These are phyloP conservation scores for Taxidea taxus DNA, from an alignment of 2,113 vertebrate species.

Conservation along the genomic window DNA sequence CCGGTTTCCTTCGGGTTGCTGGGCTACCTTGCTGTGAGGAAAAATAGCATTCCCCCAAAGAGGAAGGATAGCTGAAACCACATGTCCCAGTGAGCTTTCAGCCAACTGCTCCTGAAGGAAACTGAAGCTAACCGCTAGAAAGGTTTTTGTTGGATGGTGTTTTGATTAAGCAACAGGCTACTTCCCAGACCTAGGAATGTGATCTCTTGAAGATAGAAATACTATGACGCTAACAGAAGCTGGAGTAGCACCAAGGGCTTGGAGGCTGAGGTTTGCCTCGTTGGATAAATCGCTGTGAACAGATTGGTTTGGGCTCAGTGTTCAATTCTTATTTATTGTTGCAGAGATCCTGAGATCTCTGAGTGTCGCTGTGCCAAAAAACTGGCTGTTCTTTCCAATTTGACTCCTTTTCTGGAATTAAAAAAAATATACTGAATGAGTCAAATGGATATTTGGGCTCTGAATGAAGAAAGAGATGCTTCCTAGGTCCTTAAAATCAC, in stretches of 20 bases:
- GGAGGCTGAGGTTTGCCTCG: not conserved
- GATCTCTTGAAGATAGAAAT: slow-evolving; percentile 32
- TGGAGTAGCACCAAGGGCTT: not conserved
- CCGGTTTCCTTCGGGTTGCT: slow-evolving; percentile 78
- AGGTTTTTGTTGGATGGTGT: slow-evolving; percentile 79
- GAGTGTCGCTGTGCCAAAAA: not conserved
- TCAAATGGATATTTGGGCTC: not conserved
- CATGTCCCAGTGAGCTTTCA: slow-evolving; percentile 77
- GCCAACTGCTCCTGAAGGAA: slow-evolving; percentile 79
- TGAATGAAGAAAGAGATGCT: not conserved
- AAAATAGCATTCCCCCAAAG: slow-evolving; percentile 76
- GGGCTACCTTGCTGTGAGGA: slow-evolving; percentile 79
- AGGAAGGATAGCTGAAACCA: slow-evolving; percentile 80
- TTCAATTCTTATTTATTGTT: slow-evolving; percentile 7
- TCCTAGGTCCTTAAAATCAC: not conserved
- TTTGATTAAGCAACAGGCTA: slow-evolving; percentile 65
- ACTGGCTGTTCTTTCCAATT: not conserved
- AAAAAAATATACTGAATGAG: not conserved
- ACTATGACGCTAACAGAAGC: not conserved
- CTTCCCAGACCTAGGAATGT: slow-evolving; percentile 68
- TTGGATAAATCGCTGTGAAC: not conserved
- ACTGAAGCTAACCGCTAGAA: slow-evolving; percentile 66
- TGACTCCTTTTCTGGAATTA: not conserved
- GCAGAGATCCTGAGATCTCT: slow-evolving; percentile 13
- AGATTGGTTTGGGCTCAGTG: not conserved